Base-by-base conservation (phyloP, 2,113 vertebrate species). In the Sturnira hondurensis region DNA sequence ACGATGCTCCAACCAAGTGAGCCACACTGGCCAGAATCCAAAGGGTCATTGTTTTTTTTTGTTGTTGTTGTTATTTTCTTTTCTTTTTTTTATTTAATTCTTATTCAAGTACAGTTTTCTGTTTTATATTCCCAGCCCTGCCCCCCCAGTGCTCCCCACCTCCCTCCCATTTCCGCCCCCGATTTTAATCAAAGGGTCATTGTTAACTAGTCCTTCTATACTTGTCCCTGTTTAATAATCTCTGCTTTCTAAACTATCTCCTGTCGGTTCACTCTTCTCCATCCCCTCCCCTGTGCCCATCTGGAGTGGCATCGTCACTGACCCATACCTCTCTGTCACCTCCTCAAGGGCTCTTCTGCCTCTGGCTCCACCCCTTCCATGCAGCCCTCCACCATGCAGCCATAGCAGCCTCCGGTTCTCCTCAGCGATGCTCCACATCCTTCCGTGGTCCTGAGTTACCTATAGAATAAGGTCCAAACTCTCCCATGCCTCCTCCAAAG, bases 341-440 rank as follows among this genome's bases (percentile, higher is more conserved):
- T 83, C 45, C 43, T 24, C 47, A 43, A 24, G 9, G 45, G 33
- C 56, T 47, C 58, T 33, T 31, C 41, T n/a, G 20, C 52, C 43
- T 65, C 68, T 0, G 0, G 19, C 0, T 2, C 7, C 10, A 9
- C 12, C 20, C 19, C 17, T 33, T 80, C 45, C 36, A 81, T 38
- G 36, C 31, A 54, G 43, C 8, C 52, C 54, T 71, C 65, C 41
- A 17, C 16, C 43, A 16, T 5, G 8, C 41, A n/a, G 63, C 52
- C 43, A 36, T 4, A n/a, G 36, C 2, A 0, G 6, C 45, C 54
- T 86, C 73, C 36, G 10, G 4, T 80, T 45, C 65, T 65, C 45
- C 31, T 24, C 78, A 33, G 43, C 17, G 6, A 38, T 43, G 36
- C 36, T 89, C 67, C 43, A 43, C 41, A 67, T 15, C 31, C 36